Conservation (phyloP, 23 tunicate species). For the Trididemnum miniatum region DNA sequence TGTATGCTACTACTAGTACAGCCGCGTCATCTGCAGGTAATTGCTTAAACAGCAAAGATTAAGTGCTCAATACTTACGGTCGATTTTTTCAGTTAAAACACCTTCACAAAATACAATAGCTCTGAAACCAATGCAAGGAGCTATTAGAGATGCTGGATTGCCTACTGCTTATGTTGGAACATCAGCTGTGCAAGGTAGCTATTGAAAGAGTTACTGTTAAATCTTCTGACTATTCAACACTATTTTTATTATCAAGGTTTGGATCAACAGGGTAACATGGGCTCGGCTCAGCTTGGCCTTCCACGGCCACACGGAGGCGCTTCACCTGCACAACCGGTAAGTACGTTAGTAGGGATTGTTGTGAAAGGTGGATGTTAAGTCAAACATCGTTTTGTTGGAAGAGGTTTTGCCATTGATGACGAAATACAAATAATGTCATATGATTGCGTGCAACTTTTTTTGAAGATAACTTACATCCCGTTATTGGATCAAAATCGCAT, state of each 20-base stretch:
- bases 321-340: conserved; percentile 70
- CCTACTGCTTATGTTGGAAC: conserved; percentile 33
- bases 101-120: conserved; percentile 46
- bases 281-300: conserved; percentile 31
- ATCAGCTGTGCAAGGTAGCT: conserved; percentile 39
- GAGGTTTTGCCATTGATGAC: too few species aligned
- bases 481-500: conserved; percentile 53
- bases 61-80: too few species aligned
- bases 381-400: too few species aligned
- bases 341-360: too few species aligned
- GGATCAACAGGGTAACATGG: conserved; percentile 42
- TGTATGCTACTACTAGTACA: conserved; percentile 30
- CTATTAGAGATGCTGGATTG: conserved; percentile 29
- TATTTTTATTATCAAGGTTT: conserved; percentile 2
- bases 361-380: too few species aligned
- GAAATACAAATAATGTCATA: too few species aligned
- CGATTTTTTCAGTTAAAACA: conserved; percentile 54
- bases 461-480: conserved; percentile 37
- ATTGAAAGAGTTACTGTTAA: too few species aligned
- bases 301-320: conserved; percentile 62
- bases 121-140: conserved; percentile 32
- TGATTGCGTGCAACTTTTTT: too few species aligned
- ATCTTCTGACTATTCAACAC: background rate
- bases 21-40: conserved; percentile 61
- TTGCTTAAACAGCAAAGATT: too few species aligned